A percentile compares a stretch with the other conserved stretches of the same genome.
These are phyloP conservation scores for Heliconius congener DNA, from an alignment of 1,140 invertebrate genomes.

Conservation along the genomic window DNA sequence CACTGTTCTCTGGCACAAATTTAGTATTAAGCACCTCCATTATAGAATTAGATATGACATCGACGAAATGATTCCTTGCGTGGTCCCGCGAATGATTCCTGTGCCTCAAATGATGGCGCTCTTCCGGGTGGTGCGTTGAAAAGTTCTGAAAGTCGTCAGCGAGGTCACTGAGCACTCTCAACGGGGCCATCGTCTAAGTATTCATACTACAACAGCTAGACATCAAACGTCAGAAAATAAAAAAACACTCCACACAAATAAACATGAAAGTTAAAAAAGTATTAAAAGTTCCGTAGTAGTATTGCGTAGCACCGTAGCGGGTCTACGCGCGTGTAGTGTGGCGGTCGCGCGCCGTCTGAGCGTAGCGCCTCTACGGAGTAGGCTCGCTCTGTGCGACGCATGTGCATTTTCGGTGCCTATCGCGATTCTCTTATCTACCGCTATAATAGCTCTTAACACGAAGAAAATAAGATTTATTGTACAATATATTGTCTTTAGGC, in stretches of 20 bases:
- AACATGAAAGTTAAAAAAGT: conserved; percentile 56
- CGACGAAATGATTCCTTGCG: conserved; percentile 66
- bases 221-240: conserved; percentile 53
- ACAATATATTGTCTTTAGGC: conserved; percentile 32
- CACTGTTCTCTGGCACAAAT: conserved; percentile 70
- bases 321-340: conserved; percentile 54
- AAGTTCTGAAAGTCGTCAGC: conserved; percentile 65
- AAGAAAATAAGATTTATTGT: conserved; percentile 38
- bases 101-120: conserved; percentile 60
- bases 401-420: conserved; percentile 63
- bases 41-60: conserved; percentile 80
- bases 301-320: conserved; percentile 51
- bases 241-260: conserved; percentile 46
- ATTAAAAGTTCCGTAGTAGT: conserved; percentile 69
- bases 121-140: conserved; percentile 57
- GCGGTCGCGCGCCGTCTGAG: conserved; percentile 70
- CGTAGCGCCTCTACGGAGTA: conserved; percentile 60
- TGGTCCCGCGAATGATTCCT: conserved; percentile 68
- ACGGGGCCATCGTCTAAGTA: conserved; percentile 61
- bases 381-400: conserved; percentile 59
- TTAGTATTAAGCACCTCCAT: conserved; percentile 78
- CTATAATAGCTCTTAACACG: conserved; percentile 39
- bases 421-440: conserved; percentile 33
- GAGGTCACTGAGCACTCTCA: conserved; percentile 63
- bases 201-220: conserved; percentile 31